Percentiles rank a stretch among this genome's conserved stretches.
Evolutionary conservation across 2,888 invertebrate genomes (phyloP).

Genomic region (Liodrosophila aerea): DNA sequence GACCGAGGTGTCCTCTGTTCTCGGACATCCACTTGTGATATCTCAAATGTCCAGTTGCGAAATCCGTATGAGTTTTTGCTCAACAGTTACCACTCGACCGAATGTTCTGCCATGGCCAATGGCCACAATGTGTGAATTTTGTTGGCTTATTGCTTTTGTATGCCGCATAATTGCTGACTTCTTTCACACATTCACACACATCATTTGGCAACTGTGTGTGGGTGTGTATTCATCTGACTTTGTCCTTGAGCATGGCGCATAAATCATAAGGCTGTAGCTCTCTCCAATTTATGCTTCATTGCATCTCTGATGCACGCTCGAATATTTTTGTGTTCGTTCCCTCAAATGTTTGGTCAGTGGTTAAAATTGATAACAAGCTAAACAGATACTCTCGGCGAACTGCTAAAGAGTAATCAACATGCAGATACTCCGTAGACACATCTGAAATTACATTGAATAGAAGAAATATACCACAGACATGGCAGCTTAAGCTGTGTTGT

Average conservation of each 20-base stretch:
- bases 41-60: conserved; percentile 70
- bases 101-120: conserved; percentile 45
- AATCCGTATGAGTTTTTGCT: conserved; percentile 35
- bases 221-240: conserved; percentile 28
- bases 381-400: conserved; percentile 15
- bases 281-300: conserved; percentile 65
- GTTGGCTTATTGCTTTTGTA: conserved; percentile 77
- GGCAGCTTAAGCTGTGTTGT: no score
- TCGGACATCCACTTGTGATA: conserved; percentile 53
- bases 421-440: no score
- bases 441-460: no score
- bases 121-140: conserved; percentile 75
- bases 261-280: conserved; percentile 57
- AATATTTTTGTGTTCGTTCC: conserved; percentile 1
- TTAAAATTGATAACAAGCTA: conserved; percentile 53
- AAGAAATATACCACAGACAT: no score
- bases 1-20: conserved; percentile 10
- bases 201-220: conserved; percentile 37
- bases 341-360: conserved; percentile 51
- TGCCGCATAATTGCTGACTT: conserved; percentile 77
- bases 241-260: conserved; percentile 70
- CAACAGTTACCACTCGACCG: conserved; percentile 1
- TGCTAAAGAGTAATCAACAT: no score
- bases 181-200: conserved; percentile 72
- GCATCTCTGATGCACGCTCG: conserved; percentile 50